phyloP scores from a whole-genome alignment of 2,888 invertebrate species.

The Pheosia tremula region DNA sequence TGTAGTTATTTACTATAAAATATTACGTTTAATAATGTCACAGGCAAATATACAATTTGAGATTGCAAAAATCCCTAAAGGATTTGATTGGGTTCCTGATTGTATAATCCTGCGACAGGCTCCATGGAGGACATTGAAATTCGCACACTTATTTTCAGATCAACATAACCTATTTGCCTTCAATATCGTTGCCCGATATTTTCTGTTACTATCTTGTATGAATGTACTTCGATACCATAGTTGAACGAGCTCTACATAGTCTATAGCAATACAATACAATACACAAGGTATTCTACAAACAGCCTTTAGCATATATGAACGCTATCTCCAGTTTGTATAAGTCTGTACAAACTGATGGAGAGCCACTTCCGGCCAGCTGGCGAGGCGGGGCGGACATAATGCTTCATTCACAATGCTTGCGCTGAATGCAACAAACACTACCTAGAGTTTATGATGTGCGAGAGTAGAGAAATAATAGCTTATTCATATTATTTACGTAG shows the following conservation, averaged over 20 bases:
- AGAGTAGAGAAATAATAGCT: neutral
- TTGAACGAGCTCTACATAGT: neutral
- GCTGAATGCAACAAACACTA: neutral
- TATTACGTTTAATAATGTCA: no score
- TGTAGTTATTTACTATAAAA: neutral
- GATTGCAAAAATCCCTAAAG: no score
- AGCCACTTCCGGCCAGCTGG: constrained; percentile 8
- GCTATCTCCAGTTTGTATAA: constrained; percentile 1
- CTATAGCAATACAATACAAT: neutral
- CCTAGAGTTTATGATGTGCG: neutral
- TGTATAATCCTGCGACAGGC: no score
- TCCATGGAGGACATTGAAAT: no score
- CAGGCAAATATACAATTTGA: no score
- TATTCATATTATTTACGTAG: no score
- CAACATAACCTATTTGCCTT: no score
- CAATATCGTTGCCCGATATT: no score
- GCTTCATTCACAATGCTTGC: neutral
- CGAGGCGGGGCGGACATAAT: constrained; percentile 2
- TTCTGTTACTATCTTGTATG: no score
- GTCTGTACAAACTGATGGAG: neutral
- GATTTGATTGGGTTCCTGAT: no score
- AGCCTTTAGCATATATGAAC: neutral
- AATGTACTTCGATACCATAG: no score
- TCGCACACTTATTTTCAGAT: no score
- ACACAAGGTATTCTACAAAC: neutral